Base-by-base conservation (phyloP, 2,113 vertebrate genomes). In the Pluvianellus socialis region DNA sequence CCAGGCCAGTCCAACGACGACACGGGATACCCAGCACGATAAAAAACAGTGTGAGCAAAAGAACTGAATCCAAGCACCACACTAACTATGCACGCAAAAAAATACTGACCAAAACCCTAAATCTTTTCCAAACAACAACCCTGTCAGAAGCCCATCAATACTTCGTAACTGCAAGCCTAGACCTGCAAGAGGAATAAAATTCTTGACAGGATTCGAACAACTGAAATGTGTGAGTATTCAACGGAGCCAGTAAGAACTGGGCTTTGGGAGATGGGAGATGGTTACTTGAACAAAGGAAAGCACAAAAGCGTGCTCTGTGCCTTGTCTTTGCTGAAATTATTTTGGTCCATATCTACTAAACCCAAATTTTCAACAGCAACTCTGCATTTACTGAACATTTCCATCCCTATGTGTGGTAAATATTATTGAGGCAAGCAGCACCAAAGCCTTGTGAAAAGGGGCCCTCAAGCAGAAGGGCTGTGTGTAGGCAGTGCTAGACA, bases 61-160 rank as follows among this genome's bases (percentile, higher is more conserved):
- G 18, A 88, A 88, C 63, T 55, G 92, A 79, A 94, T 90, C 58
- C 88, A 97, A 93, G 94, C 50, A 94, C 47, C 74, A 62, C n/a
- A 92, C 67, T 93, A 66, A 50, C 71, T 74, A 82, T 28, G 65
- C 90, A 89, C 59, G 72, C 84, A 96, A 96, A 91, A 49, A 97
- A 84, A 87, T 38, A 82, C 67, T 61, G 63, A 91, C 91, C 45
- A 96, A 91, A 96, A 97, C 79, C 91, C 95, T 97, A 97, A 97
- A 94, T 77, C 87, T 92, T 95, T 68, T 95, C 92, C 90, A 96
- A 93, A 95, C 0, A 18, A 96, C 85, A 96, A 61, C 92, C 96
- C 96, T 97, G 88, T 74, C 92, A 97, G 95, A 97, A 97, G 92
- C 93, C 89, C 94, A 97, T 96, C 96, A 97, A 93, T 91, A 95